These are phyloP conservation scores for Forbesichthys papilliferus DNA, from an alignment of 2,113 vertebrate species.

Conservation along the genomic window DNA sequence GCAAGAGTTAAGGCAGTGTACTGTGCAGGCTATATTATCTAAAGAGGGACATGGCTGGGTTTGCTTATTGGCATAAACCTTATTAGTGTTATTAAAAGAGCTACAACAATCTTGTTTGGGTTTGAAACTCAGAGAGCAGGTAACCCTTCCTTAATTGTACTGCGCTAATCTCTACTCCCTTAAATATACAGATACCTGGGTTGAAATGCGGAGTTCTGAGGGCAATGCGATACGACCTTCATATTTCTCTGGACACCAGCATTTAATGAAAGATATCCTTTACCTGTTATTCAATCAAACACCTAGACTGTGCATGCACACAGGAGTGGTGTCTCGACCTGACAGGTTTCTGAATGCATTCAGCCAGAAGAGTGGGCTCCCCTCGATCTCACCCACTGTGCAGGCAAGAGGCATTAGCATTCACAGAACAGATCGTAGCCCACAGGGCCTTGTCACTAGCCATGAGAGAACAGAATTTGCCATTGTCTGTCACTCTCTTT, in stretches of 20 bases:
- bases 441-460: constrained; percentile 26
- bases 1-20: background rate
- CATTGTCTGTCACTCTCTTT: constrained; percentile 15
- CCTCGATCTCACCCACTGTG: constrained; percentile 13
- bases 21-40: background rate
- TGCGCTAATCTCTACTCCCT: no score
- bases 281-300: background rate
- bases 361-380: background rate
- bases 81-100: no score
- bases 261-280: no score
- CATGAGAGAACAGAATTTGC: constrained; percentile 32
- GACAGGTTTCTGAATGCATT: constrained; percentile 19
- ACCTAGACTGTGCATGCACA: constrained; percentile 1
- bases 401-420: constrained; percentile 28
- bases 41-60: background rate
- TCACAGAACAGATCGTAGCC: constrained; percentile 14
- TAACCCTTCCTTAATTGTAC: no score
- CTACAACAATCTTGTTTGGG: no score
- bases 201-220: no score
- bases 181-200: no score
- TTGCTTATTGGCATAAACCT: no score
- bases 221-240: no score
- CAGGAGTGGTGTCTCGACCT: background rate
- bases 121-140: no score
- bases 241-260: no score